phyloP scores from a whole-genome alignment of 2,888 invertebrate species.

The Ormyrus thymus region DNA sequence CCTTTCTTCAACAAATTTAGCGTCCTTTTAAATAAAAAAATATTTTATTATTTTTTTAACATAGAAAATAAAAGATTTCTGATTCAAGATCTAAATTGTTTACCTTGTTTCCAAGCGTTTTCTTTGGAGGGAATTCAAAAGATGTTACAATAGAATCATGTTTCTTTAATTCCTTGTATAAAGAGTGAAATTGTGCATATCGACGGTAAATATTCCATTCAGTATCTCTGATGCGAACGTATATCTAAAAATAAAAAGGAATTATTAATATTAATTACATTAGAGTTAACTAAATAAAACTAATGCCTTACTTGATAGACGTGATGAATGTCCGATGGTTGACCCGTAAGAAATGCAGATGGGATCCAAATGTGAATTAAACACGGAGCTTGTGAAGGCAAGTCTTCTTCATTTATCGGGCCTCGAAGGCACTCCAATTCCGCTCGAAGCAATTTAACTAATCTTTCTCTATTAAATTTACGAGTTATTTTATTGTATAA shows the following conservation, averaged over 20 bases:
- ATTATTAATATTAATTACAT: background rate
- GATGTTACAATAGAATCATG: slow-evolving; percentile 86
- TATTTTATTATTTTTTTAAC: background rate
- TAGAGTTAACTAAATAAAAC: background rate
- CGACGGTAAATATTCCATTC: slow-evolving; percentile 98
- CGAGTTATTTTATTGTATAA: slow-evolving; percentile 13
- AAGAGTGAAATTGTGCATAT: slow-evolving; percentile 92
- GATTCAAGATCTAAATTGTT: slow-evolving; percentile 24
- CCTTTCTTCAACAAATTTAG: slow-evolving; percentile 90
- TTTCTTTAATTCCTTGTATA: slow-evolving; percentile 90
- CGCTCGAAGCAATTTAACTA: slow-evolving; percentile 78
- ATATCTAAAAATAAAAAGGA: slow-evolving; percentile 78
- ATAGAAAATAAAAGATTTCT: background rate
- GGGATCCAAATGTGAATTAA: slow-evolving; percentile 92
- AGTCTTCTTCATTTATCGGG: slow-evolving; percentile 77
- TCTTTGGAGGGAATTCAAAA: slow-evolving; percentile 96
- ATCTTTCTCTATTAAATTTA: slow-evolving; percentile 76
- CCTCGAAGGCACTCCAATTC: slow-evolving; percentile 83
- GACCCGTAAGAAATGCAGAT: slow-evolving; percentile 87
- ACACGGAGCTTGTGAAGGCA: slow-evolving; percentile 71
- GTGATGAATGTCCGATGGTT: slow-evolving; percentile 86
- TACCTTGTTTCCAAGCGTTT: slow-evolving; percentile 94
- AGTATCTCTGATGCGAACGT: slow-evolving; percentile 87
- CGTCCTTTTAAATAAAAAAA: slow-evolving; percentile 77
- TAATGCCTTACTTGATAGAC: slow-evolving; percentile 86